Conservation (phyloP, 2,888 invertebrate genomes). For the Pristionchus fissidentatus region DNA sequence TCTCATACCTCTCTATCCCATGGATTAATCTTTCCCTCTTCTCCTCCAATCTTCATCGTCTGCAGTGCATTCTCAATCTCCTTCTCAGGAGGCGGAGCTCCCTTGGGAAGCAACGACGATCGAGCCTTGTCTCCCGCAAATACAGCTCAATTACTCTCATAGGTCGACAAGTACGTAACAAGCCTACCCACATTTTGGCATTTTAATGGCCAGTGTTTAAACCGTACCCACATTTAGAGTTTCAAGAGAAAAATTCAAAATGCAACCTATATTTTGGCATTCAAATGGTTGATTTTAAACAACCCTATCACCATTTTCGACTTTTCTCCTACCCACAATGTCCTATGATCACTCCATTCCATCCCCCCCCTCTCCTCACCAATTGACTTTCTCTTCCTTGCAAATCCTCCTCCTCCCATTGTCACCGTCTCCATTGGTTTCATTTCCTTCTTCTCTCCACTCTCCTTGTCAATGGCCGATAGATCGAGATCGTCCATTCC, state of each 20-base stretch:
- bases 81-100: background rate
- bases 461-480: background rate
- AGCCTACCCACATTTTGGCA: background rate
- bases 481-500: background rate
- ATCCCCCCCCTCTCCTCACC: conserved; percentile 1
- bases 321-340: too few relatives aligned
- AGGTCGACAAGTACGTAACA: background rate
- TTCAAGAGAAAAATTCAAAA: too few relatives aligned
- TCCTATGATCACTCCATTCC: too few relatives aligned
- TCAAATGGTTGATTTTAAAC: too few relatives aligned
- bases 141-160: too few relatives aligned
- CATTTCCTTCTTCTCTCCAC: background rate
- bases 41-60: background rate
- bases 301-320: too few relatives aligned
- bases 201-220: too few relatives aligned
- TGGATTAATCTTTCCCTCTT: conserved; percentile 45
- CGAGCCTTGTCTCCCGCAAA: conserved; percentile 39
- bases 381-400: conserved; percentile 45
- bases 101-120: conserved; percentile 4
- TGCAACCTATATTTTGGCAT: too few relatives aligned
- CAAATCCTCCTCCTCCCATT: background rate
- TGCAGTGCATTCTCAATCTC: background rate
- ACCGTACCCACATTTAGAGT: too few relatives aligned
- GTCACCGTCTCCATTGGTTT: background rate
- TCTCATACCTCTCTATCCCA: conserved; percentile 40